These are phyloP conservation scores for Emberiza fucata DNA, from an alignment of 2,113 vertebrate species.

Conservation along the genomic window DNA sequence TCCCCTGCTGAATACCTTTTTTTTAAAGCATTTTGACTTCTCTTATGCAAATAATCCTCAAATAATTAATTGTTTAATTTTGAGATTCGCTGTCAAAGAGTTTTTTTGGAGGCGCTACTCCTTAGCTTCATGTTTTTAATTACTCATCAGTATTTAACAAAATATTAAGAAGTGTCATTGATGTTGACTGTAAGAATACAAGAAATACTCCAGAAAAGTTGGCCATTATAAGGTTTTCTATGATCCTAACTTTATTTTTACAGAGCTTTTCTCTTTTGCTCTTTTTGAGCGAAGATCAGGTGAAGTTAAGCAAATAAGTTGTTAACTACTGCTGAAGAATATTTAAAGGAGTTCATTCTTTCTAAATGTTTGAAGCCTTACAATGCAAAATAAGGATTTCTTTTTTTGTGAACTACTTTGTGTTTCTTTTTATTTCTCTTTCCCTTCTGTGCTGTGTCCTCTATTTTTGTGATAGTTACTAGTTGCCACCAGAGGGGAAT, in stretches of 20 bases:
- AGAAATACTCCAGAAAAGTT: neutral
- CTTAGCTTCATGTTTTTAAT: neutral
- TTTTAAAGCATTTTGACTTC: neutral
- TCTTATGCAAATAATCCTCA: neutral
- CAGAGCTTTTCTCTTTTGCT: neutral
- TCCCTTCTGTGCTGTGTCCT: neutral
- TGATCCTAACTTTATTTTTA: neutral
- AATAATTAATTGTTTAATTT: neutral
- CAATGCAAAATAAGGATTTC: neutral
- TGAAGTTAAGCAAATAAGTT: neutral
- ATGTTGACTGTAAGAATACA: neutral
- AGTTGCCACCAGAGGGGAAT: constrained; percentile 61
- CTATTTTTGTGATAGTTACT: neutral
- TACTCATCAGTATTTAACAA: neutral
- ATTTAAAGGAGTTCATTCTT: neutral
- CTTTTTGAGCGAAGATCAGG: neutral
- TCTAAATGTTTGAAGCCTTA: neutral
- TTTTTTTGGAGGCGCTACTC: neutral
- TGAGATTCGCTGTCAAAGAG: neutral
- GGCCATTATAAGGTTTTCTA: neutral
- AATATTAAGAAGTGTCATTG: neutral
- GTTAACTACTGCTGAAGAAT: neutral
- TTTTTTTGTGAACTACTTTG: neutral
- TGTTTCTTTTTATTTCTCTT: neutral
- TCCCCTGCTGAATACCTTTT: neutral